A percentile compares a stretch with the other conserved stretches of the same genome.
Conservation (phyloP, 2,113 vertebrate genomes). For the pig (Sus scrofa) region DNA sequence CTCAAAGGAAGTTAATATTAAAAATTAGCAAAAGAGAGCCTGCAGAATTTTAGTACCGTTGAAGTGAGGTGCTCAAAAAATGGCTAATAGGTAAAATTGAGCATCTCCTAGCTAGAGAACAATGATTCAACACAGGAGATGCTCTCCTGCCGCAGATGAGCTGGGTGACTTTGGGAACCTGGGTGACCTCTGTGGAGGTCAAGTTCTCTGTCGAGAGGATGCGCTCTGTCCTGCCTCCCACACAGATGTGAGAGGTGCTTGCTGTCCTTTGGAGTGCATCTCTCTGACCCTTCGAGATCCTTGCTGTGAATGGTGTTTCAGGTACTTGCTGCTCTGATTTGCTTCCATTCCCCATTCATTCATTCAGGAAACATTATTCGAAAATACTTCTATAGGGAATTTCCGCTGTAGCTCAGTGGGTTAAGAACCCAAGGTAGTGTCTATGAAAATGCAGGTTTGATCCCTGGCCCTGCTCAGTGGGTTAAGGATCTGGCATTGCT, state of each 20-base stretch:
- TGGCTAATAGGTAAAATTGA: not conserved
- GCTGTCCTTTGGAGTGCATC: not conserved
- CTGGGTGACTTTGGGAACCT: not conserved
- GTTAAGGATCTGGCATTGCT: too few species aligned
- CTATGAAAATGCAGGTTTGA: too few species aligned
- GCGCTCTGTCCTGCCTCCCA: not conserved
- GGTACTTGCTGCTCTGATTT: not conserved
- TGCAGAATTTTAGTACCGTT: not conserved
- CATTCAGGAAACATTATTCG: not conserved
- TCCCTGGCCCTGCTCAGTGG: too few species aligned
- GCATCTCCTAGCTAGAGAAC: not conserved
- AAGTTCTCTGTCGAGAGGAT: not conserved
- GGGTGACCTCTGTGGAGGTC: not conserved
- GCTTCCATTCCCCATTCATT: not conserved
- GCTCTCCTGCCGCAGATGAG: rapidly evolving
- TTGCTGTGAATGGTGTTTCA: not conserved
- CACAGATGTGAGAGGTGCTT: not conserved
- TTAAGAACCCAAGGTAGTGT: too few species aligned
- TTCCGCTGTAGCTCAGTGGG: too few species aligned
- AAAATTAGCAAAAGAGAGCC: not conserved
- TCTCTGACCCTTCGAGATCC: not conserved
- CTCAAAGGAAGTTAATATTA: not conserved
- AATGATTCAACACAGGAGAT: not conserved
- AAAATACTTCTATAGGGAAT: not conserved
- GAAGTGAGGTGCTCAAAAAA: not conserved